Evolutionary conservation across 1,140 invertebrate genomes (phyloP), one percentile per base, ranked within the genome.

Genomic region (Plectrocnemia conspersa): DNA sequence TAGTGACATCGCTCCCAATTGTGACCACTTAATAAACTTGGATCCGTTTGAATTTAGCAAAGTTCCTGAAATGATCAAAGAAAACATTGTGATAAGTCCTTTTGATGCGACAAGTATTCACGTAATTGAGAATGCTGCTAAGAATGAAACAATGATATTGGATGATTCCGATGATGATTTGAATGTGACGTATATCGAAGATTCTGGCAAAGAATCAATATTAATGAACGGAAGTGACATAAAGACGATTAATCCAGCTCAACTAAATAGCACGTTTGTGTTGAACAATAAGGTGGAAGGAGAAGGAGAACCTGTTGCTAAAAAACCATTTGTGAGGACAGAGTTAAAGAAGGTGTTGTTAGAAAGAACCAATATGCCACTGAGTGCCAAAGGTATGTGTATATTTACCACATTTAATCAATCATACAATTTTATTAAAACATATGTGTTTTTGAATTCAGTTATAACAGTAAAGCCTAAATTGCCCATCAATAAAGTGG

Each of bases 241-340:
- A n/a, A n/a, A 56, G 15, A 21, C 53, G 0, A 67, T 76, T 13
- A 68, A 76, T 49, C 64, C 68, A 0, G 68, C 66, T 2, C 63
- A 69, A 50, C 62, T 76, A 54, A 74, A 76, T 58, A 74, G 72
- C 0, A 76, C 74, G 0, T 74, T 76, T 62, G 71, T 74, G 6
- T 49, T 76, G 27, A 64, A 66, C 1, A 49, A 56, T 9, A 59
- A 59, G 15, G 24, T 15, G 40, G 10, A 59, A 59, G 15, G 24
- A 10, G 40, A 46, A 25, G 35, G 33, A 1, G 52, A 56, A 27
- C 40, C 53, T 2, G 33, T 38, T 2, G 2, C 23, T n/a, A 53
- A 45, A 19, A 58, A 45, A 52, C 21, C 40, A 0, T 18, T 27
- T 5, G 35, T 25, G 13, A 42, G 32, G 16, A 1, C 40, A 7